Base-by-base conservation (phyloP, 2,797 vertebrate genomes). In the Dipus sagitta region DNA sequence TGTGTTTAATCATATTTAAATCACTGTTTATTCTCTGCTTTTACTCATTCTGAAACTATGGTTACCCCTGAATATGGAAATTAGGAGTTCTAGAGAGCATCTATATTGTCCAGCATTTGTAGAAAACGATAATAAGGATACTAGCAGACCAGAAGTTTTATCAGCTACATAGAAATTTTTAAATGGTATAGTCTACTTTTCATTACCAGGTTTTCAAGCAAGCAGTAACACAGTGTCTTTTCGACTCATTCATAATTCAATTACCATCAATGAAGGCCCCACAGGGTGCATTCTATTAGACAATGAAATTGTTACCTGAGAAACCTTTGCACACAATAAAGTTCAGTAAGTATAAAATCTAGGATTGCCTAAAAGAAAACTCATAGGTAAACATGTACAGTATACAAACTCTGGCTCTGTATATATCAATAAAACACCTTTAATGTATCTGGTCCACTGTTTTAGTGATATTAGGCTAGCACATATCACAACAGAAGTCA, bases 261-360 rank as follows among this genome's bases (percentile, higher is more conserved):
- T 87, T 91, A 72, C 68, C 62, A 67, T 86, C 90, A 74, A 84
- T 78, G 20, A 76, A 89, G 6, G 2, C 38, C 67, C 62, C 65
- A 87, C 20, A 93, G 32, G 42, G 13, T 83, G 23, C 12, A 5
- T 64, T 32, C 3, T 70, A 62, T 89, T 64, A 65, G 28, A 58
- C 54, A 76, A n/a, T 65, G 52, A 76, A 96, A 91, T 91, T 54
- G 7, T 77, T 81, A 95, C 94, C 65, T 81, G 80, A 75, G 47
- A 97, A 96, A 78, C 87, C 58, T 81, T 86, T 17, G n/a, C 77
- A 78, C 88, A 82, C 76, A 71, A 26, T 38, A 78, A 89, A 95
- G 71, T 72, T 2, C 60, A 64, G 6, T 20, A 58, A 85, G 62
- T 64, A 71, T 91, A 88, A 0, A 23, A 72, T 26, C 93, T 74